Conservation (phyloP, 2,113 vertebrate species). For the Zosterops pallidus region DNA sequence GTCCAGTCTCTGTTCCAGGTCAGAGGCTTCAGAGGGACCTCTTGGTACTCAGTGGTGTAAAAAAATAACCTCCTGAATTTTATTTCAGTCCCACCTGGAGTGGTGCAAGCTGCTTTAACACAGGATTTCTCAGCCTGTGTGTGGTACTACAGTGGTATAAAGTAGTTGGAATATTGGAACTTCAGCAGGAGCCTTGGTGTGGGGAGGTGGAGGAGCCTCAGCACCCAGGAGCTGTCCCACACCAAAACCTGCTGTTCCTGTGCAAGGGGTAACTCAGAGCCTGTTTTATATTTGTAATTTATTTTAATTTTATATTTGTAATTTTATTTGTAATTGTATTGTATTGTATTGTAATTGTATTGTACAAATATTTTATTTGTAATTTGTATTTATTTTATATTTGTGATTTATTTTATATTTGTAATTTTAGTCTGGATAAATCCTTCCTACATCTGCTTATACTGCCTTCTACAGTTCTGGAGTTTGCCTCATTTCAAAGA, state of each 20-base stretch:
- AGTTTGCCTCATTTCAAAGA: neutral
- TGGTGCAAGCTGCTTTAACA: neutral
- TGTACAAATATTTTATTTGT: too few species aligned
- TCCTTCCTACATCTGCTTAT: neutral
- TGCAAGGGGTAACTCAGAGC: neutral
- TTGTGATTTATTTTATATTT: too few species aligned
- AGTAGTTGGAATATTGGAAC: neutral
- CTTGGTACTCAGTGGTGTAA: neutral
- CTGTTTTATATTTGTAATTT: fast-evolving
- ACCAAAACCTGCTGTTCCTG: fast-evolving
- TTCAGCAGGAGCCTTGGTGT: neutral
- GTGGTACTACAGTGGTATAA: fast-evolving
- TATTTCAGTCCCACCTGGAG: too few species aligned
- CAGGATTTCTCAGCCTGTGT: neutral
- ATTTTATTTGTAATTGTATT: too few species aligned
- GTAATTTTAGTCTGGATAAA: neutral
- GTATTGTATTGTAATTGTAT: too few species aligned
- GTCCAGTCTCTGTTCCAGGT: neutral
- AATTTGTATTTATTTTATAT: neutral
- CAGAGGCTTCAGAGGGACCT: neutral
- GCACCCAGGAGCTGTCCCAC: neutral
- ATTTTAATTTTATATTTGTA: too few species aligned
- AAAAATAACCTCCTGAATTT: neutral
- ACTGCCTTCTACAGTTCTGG: fast-evolving
- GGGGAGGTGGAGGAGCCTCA: neutral